Evolutionary conservation across 2,888 invertebrate genomes (phyloP).

Genomic region (Epicampocera succincta): DNA sequence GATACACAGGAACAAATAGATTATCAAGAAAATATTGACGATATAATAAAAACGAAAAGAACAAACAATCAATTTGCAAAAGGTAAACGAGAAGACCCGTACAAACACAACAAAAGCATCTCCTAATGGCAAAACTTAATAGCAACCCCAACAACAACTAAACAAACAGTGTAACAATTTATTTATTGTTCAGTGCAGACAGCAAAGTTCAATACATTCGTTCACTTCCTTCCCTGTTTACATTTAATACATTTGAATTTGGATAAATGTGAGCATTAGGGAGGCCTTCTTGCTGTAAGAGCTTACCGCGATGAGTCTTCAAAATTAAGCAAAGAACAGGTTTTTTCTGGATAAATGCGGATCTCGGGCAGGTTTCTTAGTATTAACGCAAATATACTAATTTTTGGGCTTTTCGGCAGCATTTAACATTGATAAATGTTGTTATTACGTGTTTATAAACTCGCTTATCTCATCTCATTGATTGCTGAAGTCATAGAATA

Average conservation of each 20-base stretch:
- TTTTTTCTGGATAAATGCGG: too few relatives aligned
- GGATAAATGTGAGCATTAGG: background rate
- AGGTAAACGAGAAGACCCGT: slow-evolving; percentile 56
- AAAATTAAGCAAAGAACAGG: too few relatives aligned
- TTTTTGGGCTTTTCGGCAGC: too few relatives aligned
- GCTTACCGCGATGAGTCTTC: background rate
- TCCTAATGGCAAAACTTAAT: slow-evolving; percentile 77
- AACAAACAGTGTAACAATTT: slow-evolving; percentile 23
- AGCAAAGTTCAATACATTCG: slow-evolving; percentile 35
- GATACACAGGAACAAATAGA: slow-evolving; percentile 42
- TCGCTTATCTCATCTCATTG: too few relatives aligned
- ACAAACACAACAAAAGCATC: slow-evolving; percentile 73
- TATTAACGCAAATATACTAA: too few relatives aligned
- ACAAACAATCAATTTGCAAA: slow-evolving; percentile 60
- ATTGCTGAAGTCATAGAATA: too few relatives aligned
- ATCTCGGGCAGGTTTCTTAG: too few relatives aligned
- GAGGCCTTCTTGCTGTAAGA: background rate
- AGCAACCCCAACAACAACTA: slow-evolving; percentile 55
- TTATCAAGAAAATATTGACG: slow-evolving; percentile 39
- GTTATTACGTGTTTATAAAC: too few relatives aligned
- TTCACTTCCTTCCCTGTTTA: too few relatives aligned
- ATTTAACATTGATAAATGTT: too few relatives aligned
- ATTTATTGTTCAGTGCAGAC: slow-evolving; percentile 41
- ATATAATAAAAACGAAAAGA: slow-evolving; percentile 36
- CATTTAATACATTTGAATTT: background rate